Conservation (phyloP, 2,888 invertebrate genomes). For the Hypomecis atomaria region DNA sequence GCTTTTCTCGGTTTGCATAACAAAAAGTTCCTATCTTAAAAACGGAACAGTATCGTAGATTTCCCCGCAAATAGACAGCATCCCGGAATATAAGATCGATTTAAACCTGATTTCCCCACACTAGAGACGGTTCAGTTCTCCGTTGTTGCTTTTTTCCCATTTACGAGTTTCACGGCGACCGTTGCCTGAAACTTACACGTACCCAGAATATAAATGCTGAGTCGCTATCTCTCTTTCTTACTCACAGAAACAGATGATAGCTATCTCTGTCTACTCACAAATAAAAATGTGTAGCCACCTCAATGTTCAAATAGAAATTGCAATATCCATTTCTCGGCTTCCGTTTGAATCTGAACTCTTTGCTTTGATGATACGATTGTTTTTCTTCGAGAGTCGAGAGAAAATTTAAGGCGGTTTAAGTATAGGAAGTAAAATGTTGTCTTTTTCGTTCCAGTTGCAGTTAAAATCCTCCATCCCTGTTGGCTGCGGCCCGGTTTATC, state of each 20-base stretch:
- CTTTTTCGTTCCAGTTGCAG: constrained; percentile 83
- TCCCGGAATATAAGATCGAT: constrained; percentile 46
- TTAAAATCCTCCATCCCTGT: constrained; percentile 80
- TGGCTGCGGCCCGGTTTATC: constrained; percentile 72
- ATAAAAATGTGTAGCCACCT: constrained; percentile 82
- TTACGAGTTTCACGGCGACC: constrained; percentile 85
- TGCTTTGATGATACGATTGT: constrained; percentile 46
- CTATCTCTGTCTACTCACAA: constrained; percentile 73
- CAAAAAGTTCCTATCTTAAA: constrained; percentile 17
- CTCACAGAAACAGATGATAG: constrained; percentile 49
- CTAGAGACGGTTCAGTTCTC: constrained; percentile 80
- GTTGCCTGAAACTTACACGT: constrained; percentile 85
- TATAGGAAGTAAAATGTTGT: constrained; percentile 73
- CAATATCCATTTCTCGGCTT: constrained; percentile 66
- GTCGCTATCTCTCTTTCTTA: constrained; percentile 62
- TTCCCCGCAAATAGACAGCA: constrained; percentile 35
- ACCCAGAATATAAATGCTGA: constrained; percentile 83
- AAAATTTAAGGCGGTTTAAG: constrained; percentile 59
- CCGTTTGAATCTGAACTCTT: constrained; percentile 59
- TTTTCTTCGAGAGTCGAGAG: constrained; percentile 41
- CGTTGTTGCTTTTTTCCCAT: constrained; percentile 85
- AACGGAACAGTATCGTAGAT: constrained; percentile 27
- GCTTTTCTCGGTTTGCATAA: constrained; percentile 7
- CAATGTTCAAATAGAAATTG: constrained; percentile 78
- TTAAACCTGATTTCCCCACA: constrained; percentile 65